Conservation (phyloP, 2,888 invertebrate species). For the Willowsia nigromaculata region DNA sequence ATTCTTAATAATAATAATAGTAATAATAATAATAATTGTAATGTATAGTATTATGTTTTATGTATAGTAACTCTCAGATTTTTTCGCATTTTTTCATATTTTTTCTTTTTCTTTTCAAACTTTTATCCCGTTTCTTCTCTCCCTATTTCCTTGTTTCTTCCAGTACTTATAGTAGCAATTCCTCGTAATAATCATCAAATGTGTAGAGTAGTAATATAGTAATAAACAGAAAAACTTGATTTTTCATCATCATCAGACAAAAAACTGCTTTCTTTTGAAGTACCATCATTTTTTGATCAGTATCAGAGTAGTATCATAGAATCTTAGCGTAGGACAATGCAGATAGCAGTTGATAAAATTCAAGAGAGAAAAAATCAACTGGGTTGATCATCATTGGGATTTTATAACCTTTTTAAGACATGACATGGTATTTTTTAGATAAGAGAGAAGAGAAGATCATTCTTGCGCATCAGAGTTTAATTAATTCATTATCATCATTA, state of each 20-base stretch:
- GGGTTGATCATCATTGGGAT: neutral
- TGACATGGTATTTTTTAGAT: slow-evolving; percentile 41
- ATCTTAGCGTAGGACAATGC: slow-evolving; percentile 1
- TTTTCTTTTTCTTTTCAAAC: slow-evolving; percentile 33
- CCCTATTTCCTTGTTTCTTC: slow-evolving; percentile 39
- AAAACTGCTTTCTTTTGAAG: slow-evolving; percentile 40
- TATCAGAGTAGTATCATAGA: slow-evolving; percentile 20
- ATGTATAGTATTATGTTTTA: slow-evolving; percentile 40
- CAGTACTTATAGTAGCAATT: slow-evolving; percentile 44
- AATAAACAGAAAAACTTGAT: slow-evolving; percentile 43
- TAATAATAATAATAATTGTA: slow-evolving; percentile 61
- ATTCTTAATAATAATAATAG: slow-evolving; percentile 37
- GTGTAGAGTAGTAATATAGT: slow-evolving; percentile 45
- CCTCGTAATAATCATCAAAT: slow-evolving; percentile 28
- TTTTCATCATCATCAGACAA: slow-evolving; percentile 58
- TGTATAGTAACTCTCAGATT: slow-evolving; percentile 57
- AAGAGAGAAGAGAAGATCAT: slow-evolving; percentile 13
- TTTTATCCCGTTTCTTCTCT: slow-evolving; percentile 11
- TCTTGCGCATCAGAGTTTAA: slow-evolving; percentile 19
- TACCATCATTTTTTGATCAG: slow-evolving; percentile 43
- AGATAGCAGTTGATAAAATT: slow-evolving; percentile 19
- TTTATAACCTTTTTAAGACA: slow-evolving; percentile 4
- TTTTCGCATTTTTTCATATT: slow-evolving; percentile 35
- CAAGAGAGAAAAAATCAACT: slow-evolving; percentile 26
- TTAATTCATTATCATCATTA: neutral